Evolutionary conservation across 1,140 invertebrate species (phyloP).

Genomic region (Steinernema feltiae): DNA sequence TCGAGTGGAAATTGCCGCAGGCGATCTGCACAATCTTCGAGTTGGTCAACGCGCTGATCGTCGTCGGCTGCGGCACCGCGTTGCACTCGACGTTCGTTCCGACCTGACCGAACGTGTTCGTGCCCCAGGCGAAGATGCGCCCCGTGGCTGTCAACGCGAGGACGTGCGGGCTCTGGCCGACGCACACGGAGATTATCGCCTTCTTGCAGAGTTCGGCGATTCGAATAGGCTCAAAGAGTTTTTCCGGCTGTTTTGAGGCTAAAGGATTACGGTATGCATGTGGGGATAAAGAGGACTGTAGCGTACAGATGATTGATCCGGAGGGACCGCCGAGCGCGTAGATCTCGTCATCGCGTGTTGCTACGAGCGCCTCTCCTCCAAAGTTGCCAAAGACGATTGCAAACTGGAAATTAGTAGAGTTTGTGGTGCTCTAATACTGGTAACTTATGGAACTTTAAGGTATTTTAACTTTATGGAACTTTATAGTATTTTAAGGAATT

Average conservation of each 20-base stretch:
- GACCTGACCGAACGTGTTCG: constrained; percentile 65
- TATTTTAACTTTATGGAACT: too few relatives aligned
- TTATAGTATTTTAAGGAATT: too few relatives aligned
- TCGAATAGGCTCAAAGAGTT: constrained; percentile 25
- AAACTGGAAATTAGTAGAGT: constrained; percentile 29
- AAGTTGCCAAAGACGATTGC: constrained; percentile 65
- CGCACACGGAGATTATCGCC: constrained; percentile 65
- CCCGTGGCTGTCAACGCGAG: constrained; percentile 65
- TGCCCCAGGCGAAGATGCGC: constrained; percentile 67
- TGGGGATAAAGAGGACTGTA: constrained; percentile 20
- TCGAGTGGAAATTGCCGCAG: constrained; percentile 68
- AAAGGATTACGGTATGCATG: constrained; percentile 43
- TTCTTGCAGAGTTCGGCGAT: constrained; percentile 65
- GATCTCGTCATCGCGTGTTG: constrained; percentile 66
- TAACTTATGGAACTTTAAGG: too few relatives aligned
- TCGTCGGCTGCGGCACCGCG: neutral
- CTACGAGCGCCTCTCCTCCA: constrained; percentile 67
- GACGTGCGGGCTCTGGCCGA: constrained; percentile 68
- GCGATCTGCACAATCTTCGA: constrained; percentile 68
- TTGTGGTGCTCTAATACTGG: neutral
- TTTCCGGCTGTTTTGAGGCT: constrained; percentile 4
- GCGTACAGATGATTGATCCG: constrained; percentile 66
- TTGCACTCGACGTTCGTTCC: constrained; percentile 17
- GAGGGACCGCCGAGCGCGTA: constrained; percentile 66
- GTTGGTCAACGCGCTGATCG: constrained; percentile 7